These are phyloP conservation scores for Malaclemys terrapin DNA, from an alignment of 2,113 vertebrate species.

Conservation along the genomic window DNA sequence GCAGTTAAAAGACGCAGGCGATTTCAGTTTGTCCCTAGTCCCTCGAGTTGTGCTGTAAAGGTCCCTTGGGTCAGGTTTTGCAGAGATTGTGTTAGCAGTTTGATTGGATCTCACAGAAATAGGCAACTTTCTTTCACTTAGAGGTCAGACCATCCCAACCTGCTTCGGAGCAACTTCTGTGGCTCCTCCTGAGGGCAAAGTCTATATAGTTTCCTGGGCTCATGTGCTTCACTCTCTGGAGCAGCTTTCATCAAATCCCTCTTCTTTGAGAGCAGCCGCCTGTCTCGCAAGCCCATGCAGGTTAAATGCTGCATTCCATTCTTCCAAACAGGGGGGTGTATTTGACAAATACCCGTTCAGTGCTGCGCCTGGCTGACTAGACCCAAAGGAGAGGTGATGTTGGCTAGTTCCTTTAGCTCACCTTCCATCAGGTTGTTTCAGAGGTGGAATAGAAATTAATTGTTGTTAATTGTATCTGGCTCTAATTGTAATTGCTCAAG, in stretches of 20 bases:
- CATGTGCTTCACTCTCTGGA: background rate
- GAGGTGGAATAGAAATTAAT: background rate
- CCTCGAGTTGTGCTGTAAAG: background rate
- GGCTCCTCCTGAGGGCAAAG: background rate
- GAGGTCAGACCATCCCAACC: background rate
- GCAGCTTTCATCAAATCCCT: background rate
- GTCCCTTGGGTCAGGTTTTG: background rate
- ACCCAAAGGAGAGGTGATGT: background rate
- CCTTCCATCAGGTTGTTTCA: rapidly evolving
- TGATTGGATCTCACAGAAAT: background rate
- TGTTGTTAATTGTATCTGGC: background rate
- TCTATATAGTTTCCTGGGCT: background rate
- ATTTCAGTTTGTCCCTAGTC: background rate
- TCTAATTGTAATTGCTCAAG: background rate
- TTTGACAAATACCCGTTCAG: background rate
- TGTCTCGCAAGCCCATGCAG: slow-evolving; percentile 46
- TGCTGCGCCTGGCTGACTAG: background rate
- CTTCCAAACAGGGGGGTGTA: background rate
- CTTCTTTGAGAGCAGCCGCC: background rate
- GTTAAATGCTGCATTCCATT: slow-evolving; percentile 18
- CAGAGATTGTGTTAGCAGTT: too few species aligned
- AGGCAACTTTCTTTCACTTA: background rate
- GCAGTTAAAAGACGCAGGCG: background rate
- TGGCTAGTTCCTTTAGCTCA: background rate
- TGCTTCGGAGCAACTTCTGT: background rate